Evolutionary conservation across 92 coral and sea anemone genomes (phyloP).

Genomic region (Siderastrea radians): DNA sequence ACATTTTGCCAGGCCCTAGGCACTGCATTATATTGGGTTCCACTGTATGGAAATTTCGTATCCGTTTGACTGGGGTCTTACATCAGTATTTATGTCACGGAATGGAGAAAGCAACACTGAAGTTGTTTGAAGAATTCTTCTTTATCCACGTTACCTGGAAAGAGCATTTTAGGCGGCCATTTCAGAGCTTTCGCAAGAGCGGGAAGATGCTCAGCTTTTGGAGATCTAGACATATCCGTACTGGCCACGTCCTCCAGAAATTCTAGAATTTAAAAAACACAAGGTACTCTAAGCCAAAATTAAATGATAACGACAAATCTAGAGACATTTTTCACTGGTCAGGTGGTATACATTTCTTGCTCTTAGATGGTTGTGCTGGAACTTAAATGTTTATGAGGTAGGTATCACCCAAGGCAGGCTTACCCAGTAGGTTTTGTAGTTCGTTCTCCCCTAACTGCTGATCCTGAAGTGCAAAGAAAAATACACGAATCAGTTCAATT

Average conservation of each 20-base stretch:
- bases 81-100: too few species aligned
- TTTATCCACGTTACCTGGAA: conserved; percentile 83
- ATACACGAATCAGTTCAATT: not conserved
- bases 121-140: too few species aligned
- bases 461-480: conserved; percentile 34
- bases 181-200: conserved; percentile 72
- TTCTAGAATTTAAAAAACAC: conserved; percentile 35
- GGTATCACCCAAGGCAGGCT: too few species aligned
- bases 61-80: too few species aligned
- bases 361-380: too few species aligned
- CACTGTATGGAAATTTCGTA: too few species aligned
- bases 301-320: not conserved
- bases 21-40: too few species aligned
- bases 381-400: too few species aligned
- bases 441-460: conserved; percentile 60
- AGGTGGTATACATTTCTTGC: too few species aligned
- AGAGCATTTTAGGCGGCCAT: conserved; percentile 87
- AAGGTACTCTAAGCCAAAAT: not conserved
- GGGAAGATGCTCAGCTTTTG: conserved; percentile 67
- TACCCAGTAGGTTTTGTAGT: conserved; percentile 58
- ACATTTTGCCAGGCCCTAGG: too few species aligned
- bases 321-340: not conserved
- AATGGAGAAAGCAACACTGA: too few species aligned
- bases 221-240: conserved; percentile 39
- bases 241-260: conserved; percentile 64